Percentiles rank a stretch among this genome's conserved stretches.
phyloP scores from a whole-genome alignment of 2,113 vertebrate genomes.

The Colaptes auratus region DNA sequence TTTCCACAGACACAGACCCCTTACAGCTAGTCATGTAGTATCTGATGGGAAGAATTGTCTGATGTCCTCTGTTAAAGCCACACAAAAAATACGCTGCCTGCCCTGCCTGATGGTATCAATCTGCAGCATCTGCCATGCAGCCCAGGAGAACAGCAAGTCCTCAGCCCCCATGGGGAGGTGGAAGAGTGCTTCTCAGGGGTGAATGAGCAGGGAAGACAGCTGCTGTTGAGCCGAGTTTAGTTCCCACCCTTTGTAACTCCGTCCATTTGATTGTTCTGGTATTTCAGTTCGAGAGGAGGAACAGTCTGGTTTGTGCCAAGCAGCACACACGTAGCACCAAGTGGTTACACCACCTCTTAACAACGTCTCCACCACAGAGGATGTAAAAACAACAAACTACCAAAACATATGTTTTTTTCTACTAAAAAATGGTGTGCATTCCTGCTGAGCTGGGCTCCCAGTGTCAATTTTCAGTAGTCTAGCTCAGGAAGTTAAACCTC shows the following conservation, averaged over 20 bases:
- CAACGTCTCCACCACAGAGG: neutral
- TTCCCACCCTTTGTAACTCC: neutral
- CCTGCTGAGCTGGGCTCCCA: neutral
- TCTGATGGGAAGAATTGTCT: neutral
- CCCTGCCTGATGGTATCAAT: neutral
- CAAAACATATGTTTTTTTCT: neutral
- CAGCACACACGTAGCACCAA: neutral
- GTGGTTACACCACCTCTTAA: neutral
- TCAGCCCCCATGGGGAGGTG: neutral
- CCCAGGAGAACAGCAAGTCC: neutral
- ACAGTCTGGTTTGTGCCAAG: neutral
- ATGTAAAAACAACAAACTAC: neutral
- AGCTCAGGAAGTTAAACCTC: neutral
- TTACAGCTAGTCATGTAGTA: neutral
- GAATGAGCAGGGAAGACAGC: neutral
- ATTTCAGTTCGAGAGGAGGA: neutral
- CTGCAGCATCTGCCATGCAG: neutral
- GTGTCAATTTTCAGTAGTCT: neutral
- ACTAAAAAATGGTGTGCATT: neutral
- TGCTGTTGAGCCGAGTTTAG: neutral
- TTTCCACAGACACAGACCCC: neutral
- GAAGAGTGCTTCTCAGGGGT: neutral
- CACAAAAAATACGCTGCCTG: neutral
- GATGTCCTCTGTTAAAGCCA: neutral
- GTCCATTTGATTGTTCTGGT: neutral